These are phyloP conservation scores for Embidobia sp. DNA, from an alignment of 2,888 invertebrate species.

Conservation along the genomic window DNA sequence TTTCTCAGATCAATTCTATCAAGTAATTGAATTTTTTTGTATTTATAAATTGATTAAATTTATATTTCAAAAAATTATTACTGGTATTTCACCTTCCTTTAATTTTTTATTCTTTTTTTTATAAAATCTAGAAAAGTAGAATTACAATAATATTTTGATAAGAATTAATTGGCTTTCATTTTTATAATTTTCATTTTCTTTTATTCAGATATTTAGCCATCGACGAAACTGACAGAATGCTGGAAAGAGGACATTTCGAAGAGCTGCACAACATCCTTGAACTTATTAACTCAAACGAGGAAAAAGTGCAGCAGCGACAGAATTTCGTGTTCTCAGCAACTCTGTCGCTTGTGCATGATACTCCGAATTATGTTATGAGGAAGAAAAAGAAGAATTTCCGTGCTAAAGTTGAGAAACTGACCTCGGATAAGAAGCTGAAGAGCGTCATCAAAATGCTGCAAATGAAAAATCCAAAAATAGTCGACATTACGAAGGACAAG, in stretches of 20 bases:
- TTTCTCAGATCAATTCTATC: conserved; percentile 87
- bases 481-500: conserved; percentile 92
- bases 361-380: conserved; percentile 88
- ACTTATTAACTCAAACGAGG: conserved; percentile 88
- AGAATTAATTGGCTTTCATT: too few species aligned
- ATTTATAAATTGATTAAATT: too few species aligned
- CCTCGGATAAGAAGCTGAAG: conserved; percentile 89
- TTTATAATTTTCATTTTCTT: neutral
- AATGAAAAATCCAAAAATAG: conserved; percentile 94
- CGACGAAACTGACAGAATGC: conserved; percentile 99
- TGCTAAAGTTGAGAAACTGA: conserved; percentile 85
- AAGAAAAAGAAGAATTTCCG: conserved; percentile 81
- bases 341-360: conserved; percentile 93
- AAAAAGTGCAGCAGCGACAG: conserved; percentile 86
- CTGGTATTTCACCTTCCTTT: too few species aligned
- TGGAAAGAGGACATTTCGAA: conserved; percentile 97
- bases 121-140: too few species aligned
- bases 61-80: too few species aligned
- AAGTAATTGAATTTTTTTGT: conserved; percentile 82
- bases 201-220: conserved; percentile 91
- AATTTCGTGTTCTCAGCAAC: conserved; percentile 99
- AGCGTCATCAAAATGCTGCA: conserved; percentile 90
- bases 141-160: too few species aligned
- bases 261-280: conserved; percentile 92
- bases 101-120: neutral